A percentile compares a stretch with the other conserved stretches of the same genome.
phyloP scores from a whole-genome alignment of 2,113 vertebrate species.

The Polypterus bichir region DNA sequence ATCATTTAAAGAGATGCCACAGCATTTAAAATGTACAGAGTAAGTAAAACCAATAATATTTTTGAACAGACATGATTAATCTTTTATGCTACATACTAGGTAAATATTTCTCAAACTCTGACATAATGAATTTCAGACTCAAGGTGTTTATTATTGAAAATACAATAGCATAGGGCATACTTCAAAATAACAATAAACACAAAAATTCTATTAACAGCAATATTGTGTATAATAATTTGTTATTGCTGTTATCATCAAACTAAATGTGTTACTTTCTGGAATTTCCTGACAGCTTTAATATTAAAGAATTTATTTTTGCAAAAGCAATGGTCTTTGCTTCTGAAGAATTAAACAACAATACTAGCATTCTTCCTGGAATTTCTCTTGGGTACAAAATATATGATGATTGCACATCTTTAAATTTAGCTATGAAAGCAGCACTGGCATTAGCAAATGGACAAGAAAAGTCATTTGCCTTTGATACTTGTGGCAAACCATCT shows the following conservation, averaged over 20 bases:
- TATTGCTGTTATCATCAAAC: background rate
- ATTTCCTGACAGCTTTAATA: background rate
- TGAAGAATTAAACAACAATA: constrained; percentile 53
- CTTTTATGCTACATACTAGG: background rate
- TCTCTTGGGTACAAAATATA: constrained; percentile 52
- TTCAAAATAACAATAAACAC: background rate
- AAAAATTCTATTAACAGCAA: background rate
- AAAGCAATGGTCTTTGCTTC: constrained; percentile 56
- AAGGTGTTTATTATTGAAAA: background rate
- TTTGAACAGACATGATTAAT: background rate
- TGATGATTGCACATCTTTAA: constrained; percentile 50
- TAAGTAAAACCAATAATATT: background rate
- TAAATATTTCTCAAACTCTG: background rate
- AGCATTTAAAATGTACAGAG: background rate
- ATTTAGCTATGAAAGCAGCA: constrained; percentile 45
- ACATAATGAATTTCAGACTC: background rate
- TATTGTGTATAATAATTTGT: background rate
- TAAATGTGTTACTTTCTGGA: background rate
- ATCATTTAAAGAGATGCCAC: background rate
- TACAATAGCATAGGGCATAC: background rate
- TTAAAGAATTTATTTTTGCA: constrained; percentile 41
- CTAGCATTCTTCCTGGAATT: constrained; percentile 40
- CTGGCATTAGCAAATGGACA: constrained; percentile 46
- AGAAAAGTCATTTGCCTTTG: constrained; percentile 9
- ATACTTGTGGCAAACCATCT: constrained; percentile 30